A percentile compares a stretch with the other conserved stretches of the same genome.
These are phyloP conservation scores for Acanthurus tractus DNA, from an alignment of 2,797 vertebrate species.

Conservation along the genomic window DNA sequence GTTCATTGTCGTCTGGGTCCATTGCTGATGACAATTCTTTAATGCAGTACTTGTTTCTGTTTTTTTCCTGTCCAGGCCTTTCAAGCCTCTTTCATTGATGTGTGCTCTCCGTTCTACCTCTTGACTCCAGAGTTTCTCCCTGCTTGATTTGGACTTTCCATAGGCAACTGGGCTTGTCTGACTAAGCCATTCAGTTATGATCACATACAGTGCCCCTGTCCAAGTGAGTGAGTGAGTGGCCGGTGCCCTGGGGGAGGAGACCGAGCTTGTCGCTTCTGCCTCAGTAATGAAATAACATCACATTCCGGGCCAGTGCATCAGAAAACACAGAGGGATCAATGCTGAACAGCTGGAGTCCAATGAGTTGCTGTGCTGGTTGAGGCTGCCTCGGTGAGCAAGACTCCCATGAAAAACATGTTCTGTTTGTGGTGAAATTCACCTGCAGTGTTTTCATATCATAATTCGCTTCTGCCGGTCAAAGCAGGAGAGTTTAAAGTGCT, in stretches of 20 bases:
- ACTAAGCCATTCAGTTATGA: conserved; percentile 65
- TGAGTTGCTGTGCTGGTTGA: conserved; percentile 62
- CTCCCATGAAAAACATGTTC: conserved; percentile 48
- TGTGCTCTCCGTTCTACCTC: conserved; percentile 37
- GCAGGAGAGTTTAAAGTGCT: conserved; percentile 9
- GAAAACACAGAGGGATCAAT: conserved; percentile 90
- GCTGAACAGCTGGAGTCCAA: conserved; percentile 84
- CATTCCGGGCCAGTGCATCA: conserved; percentile 86
- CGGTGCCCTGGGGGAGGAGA: conserved; percentile 79
- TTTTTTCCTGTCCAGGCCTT: conserved; percentile 52
- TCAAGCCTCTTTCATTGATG: conserved; percentile 54
- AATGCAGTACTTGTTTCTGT: conserved; percentile 56
- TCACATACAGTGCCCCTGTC: conserved; percentile 76
- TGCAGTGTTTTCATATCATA: conserved; percentile 40
- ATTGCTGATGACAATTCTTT: conserved; percentile 77
- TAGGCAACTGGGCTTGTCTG: conserved; percentile 64
- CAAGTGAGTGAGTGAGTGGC: conserved; percentile 75
- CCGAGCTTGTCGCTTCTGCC: conserved; percentile 81
- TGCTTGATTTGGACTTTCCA: conserved; percentile 67
- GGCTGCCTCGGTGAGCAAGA: conserved; percentile 54
- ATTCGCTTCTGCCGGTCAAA: not conserved
- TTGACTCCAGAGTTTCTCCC: conserved; percentile 58
- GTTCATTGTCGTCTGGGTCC: conserved; percentile 85
- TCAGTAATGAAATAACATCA: conserved; percentile 86
- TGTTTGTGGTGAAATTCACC: conserved; percentile 47